These are phyloP conservation scores for Drosophila tripunctata DNA, from an alignment of 2,888 invertebrate species.

Conservation along the genomic window DNA sequence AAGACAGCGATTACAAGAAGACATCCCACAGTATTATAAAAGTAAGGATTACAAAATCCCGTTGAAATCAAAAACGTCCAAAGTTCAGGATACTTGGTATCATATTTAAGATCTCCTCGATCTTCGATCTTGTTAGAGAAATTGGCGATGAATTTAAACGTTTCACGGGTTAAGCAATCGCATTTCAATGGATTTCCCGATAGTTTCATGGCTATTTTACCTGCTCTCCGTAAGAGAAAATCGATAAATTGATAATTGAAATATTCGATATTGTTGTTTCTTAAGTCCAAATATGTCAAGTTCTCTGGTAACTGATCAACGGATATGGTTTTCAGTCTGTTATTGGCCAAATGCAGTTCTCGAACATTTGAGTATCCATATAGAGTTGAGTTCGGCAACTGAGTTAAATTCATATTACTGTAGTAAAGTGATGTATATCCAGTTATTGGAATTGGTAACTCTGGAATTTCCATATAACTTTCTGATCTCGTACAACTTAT, in stretches of 20 bases:
- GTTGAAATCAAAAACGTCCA: too few species aligned
- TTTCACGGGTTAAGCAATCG: background rate
- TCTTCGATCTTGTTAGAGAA: background rate
- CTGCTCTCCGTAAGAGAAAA: background rate
- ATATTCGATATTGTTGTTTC: background rate
- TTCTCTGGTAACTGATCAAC: background rate
- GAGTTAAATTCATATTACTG: background rate
- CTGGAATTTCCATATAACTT: background rate
- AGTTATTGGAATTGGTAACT: background rate
- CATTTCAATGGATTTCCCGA: background rate
- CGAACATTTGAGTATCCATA: background rate
- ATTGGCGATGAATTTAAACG: background rate
- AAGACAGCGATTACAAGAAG: background rate
- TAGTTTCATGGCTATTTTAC: background rate
- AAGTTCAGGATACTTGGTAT: background rate
- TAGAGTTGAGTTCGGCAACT: background rate
- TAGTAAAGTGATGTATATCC: background rate
- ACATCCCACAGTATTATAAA: background rate
- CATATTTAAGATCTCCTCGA: background rate
- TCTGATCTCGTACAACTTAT: background rate
- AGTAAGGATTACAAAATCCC: background rate
- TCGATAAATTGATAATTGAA: background rate
- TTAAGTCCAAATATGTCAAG: background rate
- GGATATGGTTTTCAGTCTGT: background rate
- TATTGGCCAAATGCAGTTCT: background rate